Conservation (phyloP, 2,113 vertebrate genomes). For the Carollia perspicillata region DNA sequence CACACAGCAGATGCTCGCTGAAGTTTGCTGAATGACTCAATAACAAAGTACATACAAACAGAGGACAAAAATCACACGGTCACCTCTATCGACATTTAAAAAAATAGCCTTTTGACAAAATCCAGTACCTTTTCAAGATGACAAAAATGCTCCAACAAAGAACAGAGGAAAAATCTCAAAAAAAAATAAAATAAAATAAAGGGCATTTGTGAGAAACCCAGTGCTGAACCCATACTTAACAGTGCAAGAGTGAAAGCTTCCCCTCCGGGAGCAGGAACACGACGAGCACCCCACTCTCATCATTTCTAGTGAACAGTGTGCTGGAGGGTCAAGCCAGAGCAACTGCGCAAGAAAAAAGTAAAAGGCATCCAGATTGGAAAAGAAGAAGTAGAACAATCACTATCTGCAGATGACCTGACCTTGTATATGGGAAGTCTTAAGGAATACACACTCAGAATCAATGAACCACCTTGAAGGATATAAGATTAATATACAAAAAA, state of each 20-base stretch:
- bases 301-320: no score
- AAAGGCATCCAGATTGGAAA: background rate
- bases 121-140: background rate
- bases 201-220: background rate
- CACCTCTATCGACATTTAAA: background rate
- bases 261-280: background rate
- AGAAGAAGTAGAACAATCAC: background rate
- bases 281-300: background rate
- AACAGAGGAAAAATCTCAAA: background rate
- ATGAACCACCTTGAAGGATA: background rate
- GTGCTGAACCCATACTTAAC: background rate
- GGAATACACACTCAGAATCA: background rate
- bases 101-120: background rate
- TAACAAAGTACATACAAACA: background rate
- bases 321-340: background rate
- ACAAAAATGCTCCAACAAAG: background rate
- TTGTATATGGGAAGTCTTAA: background rate
- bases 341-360: background rate
- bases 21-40: background rate
- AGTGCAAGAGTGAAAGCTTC: background rate
- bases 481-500: background rate
- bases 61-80: background rate
- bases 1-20: background rate
- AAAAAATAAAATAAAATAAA: background rate
- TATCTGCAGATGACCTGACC: background rate